Evolutionary conservation across 2,888 invertebrate genomes (phyloP), one percentile per base, ranked within the genome.

Genomic region (Piscicola geometra): DNA sequence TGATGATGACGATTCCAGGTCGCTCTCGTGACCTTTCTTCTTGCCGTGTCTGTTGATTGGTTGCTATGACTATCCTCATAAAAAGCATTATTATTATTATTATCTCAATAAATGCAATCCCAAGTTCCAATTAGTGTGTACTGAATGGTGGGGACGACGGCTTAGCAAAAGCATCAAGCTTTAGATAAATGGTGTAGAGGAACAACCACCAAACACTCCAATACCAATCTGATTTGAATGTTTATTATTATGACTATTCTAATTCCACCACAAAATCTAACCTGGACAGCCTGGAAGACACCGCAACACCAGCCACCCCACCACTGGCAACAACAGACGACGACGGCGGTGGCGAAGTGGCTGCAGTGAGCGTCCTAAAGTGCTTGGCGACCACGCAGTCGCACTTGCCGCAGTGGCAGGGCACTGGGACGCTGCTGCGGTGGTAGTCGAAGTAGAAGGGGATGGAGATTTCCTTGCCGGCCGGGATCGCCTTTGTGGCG

Each of bases 371-470:
- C 1, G 35, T n/a, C 30, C 52, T 77, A 75, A 77, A 77, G 75
- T 70, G 69, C 69, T 75, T 77, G 5, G 71, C 35, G 32, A 77
- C 75, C 32, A 75, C 69, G 60, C 77, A 77, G 67, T 70, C 70
- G 30, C 71, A 52, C n/a, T 75, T 68, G 41, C 60, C 77, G 41
- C 77, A 77, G 35, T 75, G 75, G 75, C 77, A 77, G 33, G 71
- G 76, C 71, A 77, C 71, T 56, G 70, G 71, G n/a, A 33, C 72
- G 32, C 28, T 50, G 36, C 71, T 71, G 47, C 73, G 66, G 32
- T 68, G 50, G 74, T 76, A 76, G 64, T 76, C 76, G 60, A 69
- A 76, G 32, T 74, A 75, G 75, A 76, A 76, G 18, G 76, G 76
- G 30, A 76, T 36, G 64, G 76, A 75, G n/a, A 76, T 47, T 33